Evolutionary conservation across 2,113 vertebrate species (phyloP).

Genomic region (Antechinus stuartii): DNA sequence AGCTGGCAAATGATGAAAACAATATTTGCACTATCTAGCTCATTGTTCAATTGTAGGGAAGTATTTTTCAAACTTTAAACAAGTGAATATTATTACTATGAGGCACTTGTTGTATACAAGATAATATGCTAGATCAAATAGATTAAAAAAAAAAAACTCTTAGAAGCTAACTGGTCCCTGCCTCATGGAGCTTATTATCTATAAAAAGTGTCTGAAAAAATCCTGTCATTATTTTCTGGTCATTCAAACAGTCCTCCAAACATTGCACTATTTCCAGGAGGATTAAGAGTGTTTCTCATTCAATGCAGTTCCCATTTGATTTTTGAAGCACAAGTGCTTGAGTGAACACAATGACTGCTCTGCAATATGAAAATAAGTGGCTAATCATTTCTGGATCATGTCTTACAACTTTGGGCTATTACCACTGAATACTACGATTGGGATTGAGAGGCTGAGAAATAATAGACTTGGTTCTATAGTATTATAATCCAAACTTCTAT

Average conservation of each 20-base stretch:
- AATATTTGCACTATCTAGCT: background rate
- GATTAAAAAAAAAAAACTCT: background rate
- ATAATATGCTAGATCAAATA: conserved; percentile 10
- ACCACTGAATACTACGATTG: background rate
- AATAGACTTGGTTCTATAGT: background rate
- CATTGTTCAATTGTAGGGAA: background rate
- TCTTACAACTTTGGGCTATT: conserved; percentile 43
- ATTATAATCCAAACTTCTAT: background rate
- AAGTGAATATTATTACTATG: background rate
- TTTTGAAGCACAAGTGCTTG: conserved; percentile 57
- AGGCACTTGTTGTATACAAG: background rate
- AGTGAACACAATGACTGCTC: conserved; percentile 56
- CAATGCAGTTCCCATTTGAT: conserved; percentile 39
- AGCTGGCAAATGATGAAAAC: background rate
- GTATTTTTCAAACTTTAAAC: background rate
- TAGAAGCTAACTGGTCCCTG: background rate
- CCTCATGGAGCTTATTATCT: background rate
- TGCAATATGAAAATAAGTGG: conserved; percentile 63
- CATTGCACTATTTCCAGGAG: conserved; percentile 47
- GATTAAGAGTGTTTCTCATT: conserved; percentile 58
- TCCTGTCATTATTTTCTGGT: background rate
- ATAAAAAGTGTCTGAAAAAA: background rate
- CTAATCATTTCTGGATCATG: conserved; percentile 58
- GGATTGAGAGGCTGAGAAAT: background rate
- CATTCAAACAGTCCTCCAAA: conserved; percentile 43